Evolutionary conservation across 1,140 invertebrate species (phyloP).

Genomic region (Papilio helenus): DNA sequence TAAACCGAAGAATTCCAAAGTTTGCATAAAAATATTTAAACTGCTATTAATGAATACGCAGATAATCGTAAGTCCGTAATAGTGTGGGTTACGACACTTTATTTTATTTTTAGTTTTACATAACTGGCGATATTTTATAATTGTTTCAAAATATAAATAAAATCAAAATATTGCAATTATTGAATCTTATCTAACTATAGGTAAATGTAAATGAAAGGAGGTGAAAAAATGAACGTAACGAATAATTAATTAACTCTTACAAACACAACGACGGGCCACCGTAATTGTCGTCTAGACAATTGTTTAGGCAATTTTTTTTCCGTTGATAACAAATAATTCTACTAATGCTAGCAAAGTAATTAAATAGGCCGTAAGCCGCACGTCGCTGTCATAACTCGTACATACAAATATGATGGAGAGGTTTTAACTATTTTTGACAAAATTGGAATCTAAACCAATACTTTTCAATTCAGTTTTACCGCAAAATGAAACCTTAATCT

Average conservation of each 20-base stretch:
- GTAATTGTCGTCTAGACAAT: conserved; percentile 45
- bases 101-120: not conserved
- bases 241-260: conserved; percentile 21
- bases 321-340: conserved; percentile 43
- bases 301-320: conserved; percentile 42
- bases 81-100: not conserved
- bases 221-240: conserved; percentile 7
- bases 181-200: not conserved
- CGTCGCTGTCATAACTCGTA: not conserved
- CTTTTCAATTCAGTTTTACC: not conserved
- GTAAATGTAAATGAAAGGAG: not conserved
- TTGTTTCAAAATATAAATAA: not conserved
- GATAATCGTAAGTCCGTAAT: not conserved
- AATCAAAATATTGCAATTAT: not conserved
- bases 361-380: conserved; percentile 41
- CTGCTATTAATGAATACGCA: no score
- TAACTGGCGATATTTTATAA: not conserved
- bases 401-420: not conserved
- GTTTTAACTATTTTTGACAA: not conserved
- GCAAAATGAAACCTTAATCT: not conserved
- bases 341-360: conserved; percentile 47
- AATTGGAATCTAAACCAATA: not conserved
- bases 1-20: not conserved
- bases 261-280: conserved; percentile 21
- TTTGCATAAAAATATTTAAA: not conserved